phyloP scores from a whole-genome alignment of 2,888 invertebrate genomes.

The Megalurothrips usitatus region DNA sequence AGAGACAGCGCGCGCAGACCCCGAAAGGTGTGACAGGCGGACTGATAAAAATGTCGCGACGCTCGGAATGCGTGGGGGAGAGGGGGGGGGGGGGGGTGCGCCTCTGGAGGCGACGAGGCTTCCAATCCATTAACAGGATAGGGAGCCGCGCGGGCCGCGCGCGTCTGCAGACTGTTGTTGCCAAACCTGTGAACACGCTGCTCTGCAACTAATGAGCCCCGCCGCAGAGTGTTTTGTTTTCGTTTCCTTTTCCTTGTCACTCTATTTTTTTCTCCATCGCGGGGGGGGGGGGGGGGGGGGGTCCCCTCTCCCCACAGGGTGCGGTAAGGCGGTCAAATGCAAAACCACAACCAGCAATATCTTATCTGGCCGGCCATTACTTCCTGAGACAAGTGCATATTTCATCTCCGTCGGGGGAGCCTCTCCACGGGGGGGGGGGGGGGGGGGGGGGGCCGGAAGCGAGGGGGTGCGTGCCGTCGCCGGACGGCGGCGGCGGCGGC shows the following conservation, averaged over 20 bases:
- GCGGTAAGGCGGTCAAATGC: slow-evolving; percentile 5
- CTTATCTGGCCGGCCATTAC: slow-evolving; percentile 14
- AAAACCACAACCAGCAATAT: slow-evolving; percentile 18
- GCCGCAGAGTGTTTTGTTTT: neutral
- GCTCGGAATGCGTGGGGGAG: neutral
- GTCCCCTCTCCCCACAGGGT: neutral
- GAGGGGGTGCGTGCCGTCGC: neutral
- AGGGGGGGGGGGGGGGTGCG: neutral
- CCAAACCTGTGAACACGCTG: neutral
- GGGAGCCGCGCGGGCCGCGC: too few species aligned
- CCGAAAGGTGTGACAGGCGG: neutral
- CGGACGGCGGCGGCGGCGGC: too few species aligned
- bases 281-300: too few species aligned
- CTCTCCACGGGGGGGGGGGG: neutral
- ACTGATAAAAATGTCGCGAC: neutral
- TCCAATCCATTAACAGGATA: neutral
- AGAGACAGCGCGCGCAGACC: neutral
- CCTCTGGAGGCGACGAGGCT: neutral
- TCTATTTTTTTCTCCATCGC: neutral
- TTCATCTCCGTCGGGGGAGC: neutral
- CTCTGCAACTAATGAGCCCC: neutral
- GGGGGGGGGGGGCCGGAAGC: neutral
- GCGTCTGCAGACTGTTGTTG: too few species aligned
- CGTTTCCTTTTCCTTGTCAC: neutral
- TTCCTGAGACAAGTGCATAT: slow-evolving; percentile 26